A percentile compares a stretch with the other conserved stretches of the same genome.
phyloP scores from a whole-genome alignment of 2,113 vertebrate genomes.

The Embiotoca jacksoni region DNA sequence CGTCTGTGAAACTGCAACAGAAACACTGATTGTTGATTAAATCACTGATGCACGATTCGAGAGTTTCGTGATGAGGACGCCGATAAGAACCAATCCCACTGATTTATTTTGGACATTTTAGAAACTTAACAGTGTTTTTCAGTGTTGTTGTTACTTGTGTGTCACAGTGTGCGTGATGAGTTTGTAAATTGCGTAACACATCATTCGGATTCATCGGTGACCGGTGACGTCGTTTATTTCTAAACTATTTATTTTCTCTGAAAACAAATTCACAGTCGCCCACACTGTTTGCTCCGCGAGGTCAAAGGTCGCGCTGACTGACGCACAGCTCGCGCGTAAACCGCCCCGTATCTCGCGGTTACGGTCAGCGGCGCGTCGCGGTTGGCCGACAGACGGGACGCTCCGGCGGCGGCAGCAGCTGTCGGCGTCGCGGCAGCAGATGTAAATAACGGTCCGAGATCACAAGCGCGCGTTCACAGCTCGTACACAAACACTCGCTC shows the following conservation, averaged over 20 bases:
- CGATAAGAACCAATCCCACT: not conserved
- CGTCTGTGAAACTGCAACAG: slow-evolving; percentile 9
- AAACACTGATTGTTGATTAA: slow-evolving; percentile 21
- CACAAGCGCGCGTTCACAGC: slow-evolving; percentile 17
- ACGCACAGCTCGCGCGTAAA: not conserved
- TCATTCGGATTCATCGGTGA: rapidly evolving
- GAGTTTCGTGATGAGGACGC: slow-evolving; percentile 3
- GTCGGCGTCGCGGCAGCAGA: slow-evolving; percentile 19
- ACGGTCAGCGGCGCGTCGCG: not conserved
- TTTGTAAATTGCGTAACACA: not conserved
- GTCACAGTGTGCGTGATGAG: no score
- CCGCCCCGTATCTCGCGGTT: not conserved
- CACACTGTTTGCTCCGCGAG: not conserved
- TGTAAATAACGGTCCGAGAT: slow-evolving; percentile 64
- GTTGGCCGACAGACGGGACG: slow-evolving; percentile 48
- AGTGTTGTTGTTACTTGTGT: not conserved
- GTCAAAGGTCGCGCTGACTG: slow-evolving; percentile 32
- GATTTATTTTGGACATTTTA: not conserved
- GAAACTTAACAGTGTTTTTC: not conserved
- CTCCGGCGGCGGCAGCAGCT: slow-evolving; percentile 30
- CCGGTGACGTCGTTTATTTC: not conserved
- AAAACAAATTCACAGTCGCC: not conserved
- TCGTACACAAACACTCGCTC: slow-evolving; percentile 29
- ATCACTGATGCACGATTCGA: slow-evolving; percentile 18
- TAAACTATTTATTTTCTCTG: not conserved